Evolutionary conservation across 35 echinoderm and acorn worm species (phyloP).

Genomic region (Chiridota heheva): DNA sequence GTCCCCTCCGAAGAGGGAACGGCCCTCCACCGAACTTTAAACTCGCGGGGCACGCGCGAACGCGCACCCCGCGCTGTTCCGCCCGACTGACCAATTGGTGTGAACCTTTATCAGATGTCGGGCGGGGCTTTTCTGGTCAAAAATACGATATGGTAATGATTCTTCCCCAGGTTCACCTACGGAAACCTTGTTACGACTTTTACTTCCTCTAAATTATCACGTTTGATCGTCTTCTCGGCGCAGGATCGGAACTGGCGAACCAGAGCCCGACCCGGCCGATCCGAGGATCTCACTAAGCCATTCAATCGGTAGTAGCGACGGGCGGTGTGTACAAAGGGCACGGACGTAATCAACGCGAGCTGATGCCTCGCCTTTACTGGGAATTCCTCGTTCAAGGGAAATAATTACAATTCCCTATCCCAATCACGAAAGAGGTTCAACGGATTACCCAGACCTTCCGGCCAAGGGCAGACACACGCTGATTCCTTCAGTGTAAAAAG

Average conservation of each 20-base stretch:
- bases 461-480: constrained; percentile 46
- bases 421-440: constrained; percentile 52
- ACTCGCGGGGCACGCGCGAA: too few relatives aligned
- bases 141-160: too few relatives aligned
- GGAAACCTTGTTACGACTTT: constrained; percentile 97
- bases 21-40: too few relatives aligned
- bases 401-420: constrained; percentile 84
- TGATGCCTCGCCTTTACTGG: constrained; percentile 87
- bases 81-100: too few relatives aligned
- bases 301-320: constrained; percentile 87
- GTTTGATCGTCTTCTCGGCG: constrained; percentile 87
- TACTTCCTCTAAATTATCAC: constrained; percentile 98
- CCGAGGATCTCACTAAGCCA: constrained; percentile 86
- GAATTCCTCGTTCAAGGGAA: constrained; percentile 95
- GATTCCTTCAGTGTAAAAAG: too few relatives aligned
- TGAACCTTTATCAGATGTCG: too few relatives aligned
- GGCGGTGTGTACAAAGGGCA: constrained; percentile 91
- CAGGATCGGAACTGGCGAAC: constrained; percentile 42
- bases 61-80: too few relatives aligned
- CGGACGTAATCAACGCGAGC: constrained; percentile 89
- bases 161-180: constrained; percentile 93
- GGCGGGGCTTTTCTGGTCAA: too few relatives aligned
- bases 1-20: too few relatives aligned
- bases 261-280: constrained; percentile 58
- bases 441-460: constrained; percentile 64